Percentiles rank a stretch among this genome's conserved stretches.
Conservation (phyloP, 2,113 vertebrate genomes). For the Ameiurus melas region DNA sequence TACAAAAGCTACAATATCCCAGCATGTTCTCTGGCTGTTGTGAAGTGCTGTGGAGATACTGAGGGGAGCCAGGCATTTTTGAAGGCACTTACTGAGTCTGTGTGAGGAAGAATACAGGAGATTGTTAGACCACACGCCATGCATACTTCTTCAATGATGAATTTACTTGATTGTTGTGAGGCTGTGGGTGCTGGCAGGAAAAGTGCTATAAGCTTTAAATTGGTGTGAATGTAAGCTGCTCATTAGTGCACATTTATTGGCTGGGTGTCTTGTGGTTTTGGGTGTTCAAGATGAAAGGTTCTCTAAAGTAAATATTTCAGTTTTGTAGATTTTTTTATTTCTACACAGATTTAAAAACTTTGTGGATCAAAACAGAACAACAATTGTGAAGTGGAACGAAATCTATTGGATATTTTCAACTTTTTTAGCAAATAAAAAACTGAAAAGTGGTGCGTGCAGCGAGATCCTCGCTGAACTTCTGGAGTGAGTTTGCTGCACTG, state of each 20-base stretch:
- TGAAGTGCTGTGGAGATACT: constrained; percentile 37
- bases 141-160: constrained; percentile 6
- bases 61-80: constrained; percentile 43
- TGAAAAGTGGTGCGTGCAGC: too few species aligned
- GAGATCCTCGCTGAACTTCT: too few species aligned
- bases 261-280: background rate
- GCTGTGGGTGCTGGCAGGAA: constrained; percentile 20
- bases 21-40: constrained; percentile 57
- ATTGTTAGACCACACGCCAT: constrained; percentile 37
- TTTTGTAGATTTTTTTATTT: background rate
- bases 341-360: background rate
- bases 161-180: constrained; percentile 26
- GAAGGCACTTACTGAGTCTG: constrained; percentile 28
- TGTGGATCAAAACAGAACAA: background rate
- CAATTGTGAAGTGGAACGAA: too few species aligned
- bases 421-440: too few species aligned
- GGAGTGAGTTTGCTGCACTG: too few species aligned
- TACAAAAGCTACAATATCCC: constrained; percentile 55
- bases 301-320: background rate
- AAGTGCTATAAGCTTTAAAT: constrained; percentile 14
- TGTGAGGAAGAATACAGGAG: constrained; percentile 2
- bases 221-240: constrained; percentile 20
- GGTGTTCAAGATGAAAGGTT: constrained; percentile 3
- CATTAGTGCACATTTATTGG: constrained; percentile 28
- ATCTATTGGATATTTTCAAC: too few species aligned